Evolutionary conservation across 2,113 vertebrate species (phyloP), one percentile per base, ranked within the genome.

Genomic region (Aleadryas rufinucha): DNA sequence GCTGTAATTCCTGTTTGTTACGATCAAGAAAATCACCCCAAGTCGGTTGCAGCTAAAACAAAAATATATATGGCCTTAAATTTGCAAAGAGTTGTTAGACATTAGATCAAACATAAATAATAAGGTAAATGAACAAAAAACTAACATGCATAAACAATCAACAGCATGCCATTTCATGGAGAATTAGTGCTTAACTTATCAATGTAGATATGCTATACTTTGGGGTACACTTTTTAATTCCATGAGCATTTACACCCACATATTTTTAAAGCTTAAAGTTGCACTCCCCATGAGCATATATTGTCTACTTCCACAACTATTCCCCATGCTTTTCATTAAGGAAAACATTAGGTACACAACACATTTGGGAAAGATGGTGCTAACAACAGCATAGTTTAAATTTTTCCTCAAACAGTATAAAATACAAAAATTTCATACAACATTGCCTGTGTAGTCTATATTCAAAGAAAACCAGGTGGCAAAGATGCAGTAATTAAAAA

Each of bases 1-100:
- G 97, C 52, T 97, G 98, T 18, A 98, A 98, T 61, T 98, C 98
- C 84, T 98, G 98, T 93, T 98, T 98, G 33, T 98, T 98, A 61
- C 97, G 98, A 52, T 99, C 99, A 93, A 99, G 97, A 95, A 99
- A 99, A 75, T 99, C 99, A 64, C 99, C 99, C 99, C 99, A 99
- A 20, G 98, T 85, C 65, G 97, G 97, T 86, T 99, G 95, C 84
- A 97, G 80, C 97, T 98, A 69, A 90, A 90, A 96, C n/a, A 96
- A 72, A 94, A 93, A 89, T 9, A 91, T 2, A 7, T 5, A 37
- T 7, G 3, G 69, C 27, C 20, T 87, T 53, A 56, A 50, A 84
- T 42, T 44, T 31, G 35, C 31, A 92, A 72, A 91, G 8, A 90
- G 28, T 30, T 91, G 31, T 18, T 14, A 63, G 22, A 60, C 8